These are phyloP conservation scores for Chaetodon trifascialis DNA, from an alignment of 2,113 vertebrate genomes.

Conservation along the genomic window DNA sequence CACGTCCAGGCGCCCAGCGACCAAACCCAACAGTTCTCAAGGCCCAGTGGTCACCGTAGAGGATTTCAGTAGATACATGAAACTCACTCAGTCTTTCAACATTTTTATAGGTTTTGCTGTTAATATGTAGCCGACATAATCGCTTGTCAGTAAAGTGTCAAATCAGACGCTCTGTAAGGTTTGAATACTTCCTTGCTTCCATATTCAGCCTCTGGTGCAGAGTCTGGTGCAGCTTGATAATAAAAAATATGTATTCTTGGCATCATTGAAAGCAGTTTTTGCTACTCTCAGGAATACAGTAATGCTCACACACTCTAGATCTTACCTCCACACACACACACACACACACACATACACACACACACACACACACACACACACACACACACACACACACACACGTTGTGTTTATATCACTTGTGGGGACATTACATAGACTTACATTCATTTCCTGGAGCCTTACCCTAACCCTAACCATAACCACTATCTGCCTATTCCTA, in stretches of 20 bases:
- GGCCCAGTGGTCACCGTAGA: neutral
- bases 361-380: no score
- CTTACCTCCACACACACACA: neutral
- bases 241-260: conserved; percentile 39
- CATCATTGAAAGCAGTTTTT: neutral
- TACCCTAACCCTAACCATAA: no score
- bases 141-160: neutral
- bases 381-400: no score
- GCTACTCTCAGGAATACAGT: neutral
- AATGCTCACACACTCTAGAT: neutral
- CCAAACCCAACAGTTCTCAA: neutral
- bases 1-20: neutral
- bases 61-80: conserved; percentile 13
- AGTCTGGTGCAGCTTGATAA: conserved; percentile 10
- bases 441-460: no score
- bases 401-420: no score
- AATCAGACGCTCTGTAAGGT: neutral
- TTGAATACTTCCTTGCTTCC: conserved; percentile 12
- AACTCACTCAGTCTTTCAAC: neutral
- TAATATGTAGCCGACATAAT: neutral
- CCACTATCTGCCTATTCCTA: no score
- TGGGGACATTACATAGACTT: no score
- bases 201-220: conserved; percentile 28
- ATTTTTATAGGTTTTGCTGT: neutral
- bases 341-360: neutral